Evolutionary conservation across 2,113 vertebrate species (phyloP).

Genomic region (Erinaceus europaeus): DNA sequence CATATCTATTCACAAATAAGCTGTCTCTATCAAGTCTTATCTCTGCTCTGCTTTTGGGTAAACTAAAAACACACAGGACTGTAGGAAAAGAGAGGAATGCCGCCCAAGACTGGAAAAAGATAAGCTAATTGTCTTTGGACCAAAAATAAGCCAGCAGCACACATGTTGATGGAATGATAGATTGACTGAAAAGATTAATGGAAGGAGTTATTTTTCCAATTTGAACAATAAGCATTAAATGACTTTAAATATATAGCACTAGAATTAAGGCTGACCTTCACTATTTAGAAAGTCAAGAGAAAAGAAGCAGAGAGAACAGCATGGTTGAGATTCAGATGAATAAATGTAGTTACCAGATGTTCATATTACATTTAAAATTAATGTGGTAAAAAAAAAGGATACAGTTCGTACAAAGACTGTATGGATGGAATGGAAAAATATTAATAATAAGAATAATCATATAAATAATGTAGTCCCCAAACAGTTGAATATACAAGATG

Average conservation of each 20-base stretch:
- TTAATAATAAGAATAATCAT: slow-evolving; percentile 76
- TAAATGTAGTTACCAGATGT: slow-evolving; percentile 59
- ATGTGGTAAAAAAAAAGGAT: slow-evolving; percentile 74
- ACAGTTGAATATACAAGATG: slow-evolving; percentile 79
- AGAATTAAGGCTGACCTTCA: not conserved
- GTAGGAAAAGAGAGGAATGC: not conserved
- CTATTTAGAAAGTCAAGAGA: slow-evolving; percentile 4
- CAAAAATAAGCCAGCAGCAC: not conserved
- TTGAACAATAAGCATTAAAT: not conserved
- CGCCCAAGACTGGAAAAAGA: not conserved
- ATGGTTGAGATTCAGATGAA: slow-evolving; percentile 36
- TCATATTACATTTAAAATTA: slow-evolving; percentile 74
- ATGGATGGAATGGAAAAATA: slow-evolving; percentile 77
- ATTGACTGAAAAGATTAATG: not conserved
- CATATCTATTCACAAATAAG: not conserved
- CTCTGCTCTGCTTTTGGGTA: not conserved
- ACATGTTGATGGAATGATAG: not conserved
- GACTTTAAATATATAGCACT: not conserved
- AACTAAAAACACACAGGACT: not conserved
- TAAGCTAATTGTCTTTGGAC: not conserved
- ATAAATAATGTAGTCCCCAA: slow-evolving; percentile 80
- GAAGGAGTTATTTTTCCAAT: not conserved
- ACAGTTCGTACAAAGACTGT: slow-evolving; percentile 71
- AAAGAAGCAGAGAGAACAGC: slow-evolving; percentile 9
- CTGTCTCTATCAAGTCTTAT: not conserved